Percentiles rank a stretch among this genome's conserved stretches.
phyloP scores from a whole-genome alignment of 2,113 vertebrate species.

The Physeter macrocephalus region DNA sequence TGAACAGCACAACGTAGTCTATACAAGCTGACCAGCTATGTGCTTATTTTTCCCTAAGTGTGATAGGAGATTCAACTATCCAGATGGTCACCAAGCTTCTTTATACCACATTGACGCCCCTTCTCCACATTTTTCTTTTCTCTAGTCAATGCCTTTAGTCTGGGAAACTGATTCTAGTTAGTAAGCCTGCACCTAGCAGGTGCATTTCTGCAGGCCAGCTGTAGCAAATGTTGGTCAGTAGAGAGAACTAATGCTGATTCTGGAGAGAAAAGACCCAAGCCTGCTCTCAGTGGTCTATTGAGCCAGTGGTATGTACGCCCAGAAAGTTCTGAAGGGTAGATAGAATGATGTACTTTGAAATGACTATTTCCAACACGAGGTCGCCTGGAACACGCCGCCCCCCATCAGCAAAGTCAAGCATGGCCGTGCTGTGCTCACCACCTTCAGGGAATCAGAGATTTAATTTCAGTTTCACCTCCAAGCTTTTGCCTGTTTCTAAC shows the following conservation, averaged over 20 bases:
- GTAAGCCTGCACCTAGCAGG: not conserved
- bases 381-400: not conserved
- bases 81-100: not conserved
- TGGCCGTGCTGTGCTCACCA: not conserved
- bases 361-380: not conserved
- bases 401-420: not conserved
- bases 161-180: not conserved
- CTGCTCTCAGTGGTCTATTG: not conserved
- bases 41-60: not conserved
- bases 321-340: not conserved
- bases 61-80: not conserved
- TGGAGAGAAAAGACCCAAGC: not conserved
- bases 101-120: not conserved
- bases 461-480: slow-evolving; percentile 1
- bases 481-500: not conserved
- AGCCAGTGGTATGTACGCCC: not conserved
- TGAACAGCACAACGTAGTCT: rapidly evolving
- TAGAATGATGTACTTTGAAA: not conserved
- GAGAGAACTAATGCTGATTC: not conserved
- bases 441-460: not conserved
- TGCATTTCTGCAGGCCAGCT: not conserved
- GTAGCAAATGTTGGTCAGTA: not conserved
- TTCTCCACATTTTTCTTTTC: not conserved
- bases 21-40: not conserved
- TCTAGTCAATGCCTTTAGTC: not conserved